These are phyloP conservation scores for Callitettix versicolor DNA, from an alignment of 1,140 invertebrate species.

Conservation along the genomic window DNA sequence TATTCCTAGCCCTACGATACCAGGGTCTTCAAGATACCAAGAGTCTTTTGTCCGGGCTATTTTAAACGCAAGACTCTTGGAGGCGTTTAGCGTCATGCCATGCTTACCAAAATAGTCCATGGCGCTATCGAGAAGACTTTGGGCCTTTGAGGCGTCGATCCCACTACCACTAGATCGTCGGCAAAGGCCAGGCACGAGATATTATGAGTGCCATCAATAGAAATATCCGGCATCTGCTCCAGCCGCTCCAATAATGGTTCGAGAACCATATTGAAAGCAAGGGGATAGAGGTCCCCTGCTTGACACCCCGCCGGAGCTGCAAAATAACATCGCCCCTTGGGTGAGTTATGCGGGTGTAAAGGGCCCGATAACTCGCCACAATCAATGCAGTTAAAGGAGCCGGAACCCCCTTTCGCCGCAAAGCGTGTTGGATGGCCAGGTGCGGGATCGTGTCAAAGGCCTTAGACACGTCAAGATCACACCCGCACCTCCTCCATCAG, in stretches of 20 bases:
- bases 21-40: constrained; percentile 15
- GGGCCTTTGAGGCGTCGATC: not conserved
- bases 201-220: not conserved
- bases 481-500: too few species aligned
- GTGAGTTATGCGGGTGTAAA: constrained; percentile 3
- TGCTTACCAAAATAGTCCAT: not conserved
- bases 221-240: not conserved
- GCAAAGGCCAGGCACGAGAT: constrained; percentile 13
- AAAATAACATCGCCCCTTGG: not conserved
- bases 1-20: not conserved
- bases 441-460: constrained; percentile 32
- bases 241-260: constrained; percentile 21
- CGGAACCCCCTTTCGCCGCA: not conserved
- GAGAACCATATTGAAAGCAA: constrained; percentile 30
- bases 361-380: not conserved
- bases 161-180: constrained; percentile 15
- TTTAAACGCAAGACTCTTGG: constrained; percentile 12
- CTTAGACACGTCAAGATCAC: too few species aligned
- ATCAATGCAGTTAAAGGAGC: not conserved
- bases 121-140: not conserved
- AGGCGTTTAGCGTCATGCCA: not conserved
- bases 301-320: constrained; percentile 26
- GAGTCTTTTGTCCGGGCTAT: constrained; percentile 2
- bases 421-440: constrained; percentile 18
- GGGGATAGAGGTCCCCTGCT: constrained; percentile 30